Evolutionary conservation across 1,140 invertebrate species (phyloP).

Genomic region (Drosophila kohkoa): DNA sequence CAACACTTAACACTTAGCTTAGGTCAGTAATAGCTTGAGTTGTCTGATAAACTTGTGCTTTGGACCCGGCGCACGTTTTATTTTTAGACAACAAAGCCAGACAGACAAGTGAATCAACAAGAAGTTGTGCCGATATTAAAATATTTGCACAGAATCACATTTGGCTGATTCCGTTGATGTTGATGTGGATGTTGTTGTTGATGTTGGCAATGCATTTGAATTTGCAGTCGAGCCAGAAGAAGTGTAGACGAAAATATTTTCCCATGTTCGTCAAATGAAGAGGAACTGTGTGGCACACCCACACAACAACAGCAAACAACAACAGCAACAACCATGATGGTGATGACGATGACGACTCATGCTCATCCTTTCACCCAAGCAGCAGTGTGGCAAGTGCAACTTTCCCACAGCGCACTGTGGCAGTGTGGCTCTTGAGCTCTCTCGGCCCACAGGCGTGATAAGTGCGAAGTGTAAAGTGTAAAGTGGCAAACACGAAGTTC

Average conservation of each 20-base stretch:
- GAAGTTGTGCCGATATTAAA: constrained; percentile 20
- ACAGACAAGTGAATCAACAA: constrained; percentile 27
- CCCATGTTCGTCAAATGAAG: constrained; percentile 38
- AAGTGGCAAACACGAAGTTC: constrained; percentile 75
- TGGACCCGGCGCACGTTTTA: constrained; percentile 42
- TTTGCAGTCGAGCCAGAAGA: constrained; percentile 24
- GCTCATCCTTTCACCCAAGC: constrained; percentile 56
- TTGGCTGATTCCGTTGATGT: constrained; percentile 10
- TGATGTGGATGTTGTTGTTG: constrained; percentile 25
- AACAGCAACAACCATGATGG: background rate
- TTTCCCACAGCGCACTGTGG: constrained; percentile 52
- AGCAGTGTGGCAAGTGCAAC: constrained; percentile 24
- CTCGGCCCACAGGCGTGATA: constrained; percentile 46
- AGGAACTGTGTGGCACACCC: constrained; percentile 33
- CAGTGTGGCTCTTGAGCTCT: constrained; percentile 17
- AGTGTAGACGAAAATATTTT: constrained; percentile 24
- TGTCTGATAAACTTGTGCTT: constrained; percentile 43
- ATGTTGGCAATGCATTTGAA: constrained; percentile 40
- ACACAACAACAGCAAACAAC: background rate
- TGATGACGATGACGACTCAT: constrained; percentile 4
- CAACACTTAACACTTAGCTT: constrained; percentile 50
- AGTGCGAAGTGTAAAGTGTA: constrained; percentile 52
- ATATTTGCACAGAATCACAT: constrained; percentile 37
- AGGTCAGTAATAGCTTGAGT: constrained; percentile 52
- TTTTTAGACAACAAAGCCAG: constrained; percentile 45